Evolutionary conservation across 2,113 vertebrate species (phyloP).

Genomic region (Athene cunicularia): DNA sequence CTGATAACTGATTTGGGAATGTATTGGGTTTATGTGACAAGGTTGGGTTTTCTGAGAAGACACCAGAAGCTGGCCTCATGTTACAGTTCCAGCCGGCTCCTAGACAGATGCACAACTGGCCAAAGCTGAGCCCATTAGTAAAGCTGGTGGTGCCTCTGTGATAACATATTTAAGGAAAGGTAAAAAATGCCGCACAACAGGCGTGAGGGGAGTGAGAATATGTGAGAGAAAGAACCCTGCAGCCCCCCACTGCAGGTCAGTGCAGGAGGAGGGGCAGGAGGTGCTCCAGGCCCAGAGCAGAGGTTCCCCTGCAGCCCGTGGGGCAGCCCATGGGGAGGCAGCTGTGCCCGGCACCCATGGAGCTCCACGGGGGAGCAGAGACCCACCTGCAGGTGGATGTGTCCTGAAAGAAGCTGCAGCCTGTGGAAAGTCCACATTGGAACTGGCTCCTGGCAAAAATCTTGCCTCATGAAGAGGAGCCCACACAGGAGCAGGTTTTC

Average conservation of each 20-base stretch:
- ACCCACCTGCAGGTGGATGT: background rate
- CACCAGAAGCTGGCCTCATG: background rate
- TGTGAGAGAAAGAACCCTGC: too few relatives aligned
- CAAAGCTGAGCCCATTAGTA: background rate
- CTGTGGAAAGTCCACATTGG: fast-evolving
- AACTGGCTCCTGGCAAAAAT: background rate
- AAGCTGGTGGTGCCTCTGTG: background rate
- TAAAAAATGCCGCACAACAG: background rate
- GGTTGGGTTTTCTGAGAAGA: background rate
- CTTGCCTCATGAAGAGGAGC: background rate
- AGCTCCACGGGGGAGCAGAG: background rate
- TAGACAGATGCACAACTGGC: background rate
- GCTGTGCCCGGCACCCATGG: background rate
- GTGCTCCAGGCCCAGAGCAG: background rate
- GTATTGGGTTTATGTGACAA: background rate
- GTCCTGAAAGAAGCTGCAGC: background rate
- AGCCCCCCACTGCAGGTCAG: background rate
- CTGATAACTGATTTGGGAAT: background rate
- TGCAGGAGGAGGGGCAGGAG: background rate
- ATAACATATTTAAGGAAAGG: background rate
- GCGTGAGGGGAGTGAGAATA: background rate
- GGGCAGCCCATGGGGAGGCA: background rate
- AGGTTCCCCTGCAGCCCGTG: background rate
- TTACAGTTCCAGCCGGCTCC: background rate
- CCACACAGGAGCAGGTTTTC: background rate